Conservation (phyloP, 2,797 vertebrate species). For the Lemur catta region DNA sequence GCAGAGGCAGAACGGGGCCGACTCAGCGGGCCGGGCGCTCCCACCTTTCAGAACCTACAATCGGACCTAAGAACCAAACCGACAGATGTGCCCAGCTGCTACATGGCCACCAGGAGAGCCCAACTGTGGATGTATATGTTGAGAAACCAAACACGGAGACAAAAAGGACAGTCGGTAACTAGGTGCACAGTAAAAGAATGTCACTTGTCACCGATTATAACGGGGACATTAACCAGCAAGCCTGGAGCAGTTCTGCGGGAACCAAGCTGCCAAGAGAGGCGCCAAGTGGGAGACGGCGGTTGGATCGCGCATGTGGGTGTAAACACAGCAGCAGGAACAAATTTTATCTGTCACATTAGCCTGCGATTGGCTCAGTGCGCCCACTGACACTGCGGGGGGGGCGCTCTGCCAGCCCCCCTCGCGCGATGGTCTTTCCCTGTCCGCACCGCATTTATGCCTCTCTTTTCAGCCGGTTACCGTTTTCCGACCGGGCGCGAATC, state of each 20-base stretch:
- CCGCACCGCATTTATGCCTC: slow-evolving; percentile 38
- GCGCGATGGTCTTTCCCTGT: slow-evolving; percentile 60
- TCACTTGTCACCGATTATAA: slow-evolving; percentile 61
- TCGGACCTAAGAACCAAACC: slow-evolving; percentile 55
- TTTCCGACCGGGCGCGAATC: neutral
- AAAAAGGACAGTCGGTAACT: slow-evolving; percentile 59
- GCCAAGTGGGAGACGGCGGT: slow-evolving; percentile 72
- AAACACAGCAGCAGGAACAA: slow-evolving; percentile 79
- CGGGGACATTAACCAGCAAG: slow-evolving; percentile 79
- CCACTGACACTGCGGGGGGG: slow-evolving; percentile 37
- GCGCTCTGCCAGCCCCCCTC: slow-evolving; percentile 65
- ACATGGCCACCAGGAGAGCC: neutral
- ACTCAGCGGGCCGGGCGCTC: neutral
- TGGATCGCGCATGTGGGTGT: slow-evolving; percentile 77
- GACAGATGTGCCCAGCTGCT: slow-evolving; percentile 20
- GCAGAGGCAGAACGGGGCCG: neutral
- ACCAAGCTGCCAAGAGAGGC: slow-evolving; percentile 76
- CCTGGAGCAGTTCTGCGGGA: slow-evolving; percentile 59
- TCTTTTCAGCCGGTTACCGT: slow-evolving; percentile 29
- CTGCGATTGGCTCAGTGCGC: slow-evolving; percentile 64
- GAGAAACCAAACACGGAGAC: neutral
- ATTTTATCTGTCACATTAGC: slow-evolving; percentile 79
- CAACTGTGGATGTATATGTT: slow-evolving; percentile 13
- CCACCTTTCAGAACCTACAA: neutral
- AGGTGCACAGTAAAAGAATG: slow-evolving; percentile 69